These are phyloP conservation scores for Anaspis maculata DNA, from an alignment of 2,888 invertebrate species.

Conservation along the genomic window DNA sequence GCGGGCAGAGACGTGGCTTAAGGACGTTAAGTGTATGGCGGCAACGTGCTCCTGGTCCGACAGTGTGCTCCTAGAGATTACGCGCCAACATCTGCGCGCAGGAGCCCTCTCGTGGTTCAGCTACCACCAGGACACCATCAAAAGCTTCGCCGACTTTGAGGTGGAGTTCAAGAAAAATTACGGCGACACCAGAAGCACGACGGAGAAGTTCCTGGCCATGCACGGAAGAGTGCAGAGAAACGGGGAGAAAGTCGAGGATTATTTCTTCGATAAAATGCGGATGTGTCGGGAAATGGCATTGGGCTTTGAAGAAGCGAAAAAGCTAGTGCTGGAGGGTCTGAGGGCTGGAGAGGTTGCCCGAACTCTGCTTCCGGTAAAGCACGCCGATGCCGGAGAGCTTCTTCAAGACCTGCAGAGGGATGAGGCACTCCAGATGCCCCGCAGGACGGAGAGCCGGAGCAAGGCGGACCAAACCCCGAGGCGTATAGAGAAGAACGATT, in stretches of 20 bases:
- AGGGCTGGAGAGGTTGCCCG: slow-evolving; percentile 1
- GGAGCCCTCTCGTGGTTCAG: slow-evolving; percentile 3
- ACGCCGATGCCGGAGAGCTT: neutral
- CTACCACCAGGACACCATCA: slow-evolving; percentile 2
- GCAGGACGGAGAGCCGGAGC: too few relatives aligned
- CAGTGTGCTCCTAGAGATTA: too few relatives aligned
- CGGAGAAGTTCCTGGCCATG: neutral
- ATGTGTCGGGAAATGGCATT: slow-evolving; percentile 1
- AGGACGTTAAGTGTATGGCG: too few relatives aligned
- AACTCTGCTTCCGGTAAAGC: neutral
- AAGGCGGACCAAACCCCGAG: too few relatives aligned
- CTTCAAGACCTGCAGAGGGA: neutral
- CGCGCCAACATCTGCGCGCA: too few relatives aligned
- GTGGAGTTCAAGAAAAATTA: slow-evolving; percentile 1
- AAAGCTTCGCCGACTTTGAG: slow-evolving; percentile 1
- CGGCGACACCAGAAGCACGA: neutral
- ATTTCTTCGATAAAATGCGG: slow-evolving; percentile 4
- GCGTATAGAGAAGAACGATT: too few relatives aligned
- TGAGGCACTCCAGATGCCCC: too few relatives aligned
- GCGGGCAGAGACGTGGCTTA: too few relatives aligned
- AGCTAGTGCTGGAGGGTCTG: slow-evolving; percentile 2
- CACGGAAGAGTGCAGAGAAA: neutral
- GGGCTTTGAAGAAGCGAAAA: neutral
- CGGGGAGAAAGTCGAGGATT: neutral
- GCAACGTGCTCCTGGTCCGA: too few relatives aligned